Base-by-base conservation (phyloP, 23 tunicate genomes). In the Pegea sp. region DNA sequence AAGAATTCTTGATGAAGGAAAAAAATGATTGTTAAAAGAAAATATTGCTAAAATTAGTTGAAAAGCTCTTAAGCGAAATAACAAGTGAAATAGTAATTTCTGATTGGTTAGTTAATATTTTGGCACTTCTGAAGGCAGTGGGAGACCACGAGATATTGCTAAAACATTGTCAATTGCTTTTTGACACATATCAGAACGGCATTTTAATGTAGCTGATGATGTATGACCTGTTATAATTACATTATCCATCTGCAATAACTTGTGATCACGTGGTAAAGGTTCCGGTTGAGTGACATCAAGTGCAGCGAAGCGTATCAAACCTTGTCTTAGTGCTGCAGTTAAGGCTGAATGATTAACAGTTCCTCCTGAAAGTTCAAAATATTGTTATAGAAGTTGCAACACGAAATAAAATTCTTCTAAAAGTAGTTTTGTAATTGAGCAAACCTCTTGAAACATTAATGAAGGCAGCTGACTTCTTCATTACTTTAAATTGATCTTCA, bases 261-360 rank as follows among this genome's bases (percentile, higher is more conserved):
- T 60, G 34, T 84, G 95, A 43, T 73, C 76, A 0, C 62, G 42
- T 30, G 95, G 95, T 28, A 84, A 58, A 0, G 95, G 95, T 49
- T 84, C 95, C 27, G 95, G 95, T 7, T 52, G 34, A 4, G 81
- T 73, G 38, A 84, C 95, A 51, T 84, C 95, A 34, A 84, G 54
- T 1, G 76, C 84, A 29, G 95, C 95, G 49, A 44, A 68, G 13
- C 48, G 44, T 5, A 84, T 67, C 49, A 68, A 54, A 5, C 64
- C 64, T 22, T 25, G 7, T 23, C 38, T 68, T 5, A 84, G 54
- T 0, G 95, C 84, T 0, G 51, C 28, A 24, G 65, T 67, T 7
- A 84, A 46, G 7, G 95, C 95, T 0, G 68, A 76, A 16, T 73
- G 81, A 48, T 84, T 84, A 4, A 84, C 95, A 0, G 64, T 57